A percentile compares a stretch with the other conserved stretches of the same genome.
phyloP scores from a whole-genome alignment of 2,113 vertebrate species.

The Salvator merianae region DNA sequence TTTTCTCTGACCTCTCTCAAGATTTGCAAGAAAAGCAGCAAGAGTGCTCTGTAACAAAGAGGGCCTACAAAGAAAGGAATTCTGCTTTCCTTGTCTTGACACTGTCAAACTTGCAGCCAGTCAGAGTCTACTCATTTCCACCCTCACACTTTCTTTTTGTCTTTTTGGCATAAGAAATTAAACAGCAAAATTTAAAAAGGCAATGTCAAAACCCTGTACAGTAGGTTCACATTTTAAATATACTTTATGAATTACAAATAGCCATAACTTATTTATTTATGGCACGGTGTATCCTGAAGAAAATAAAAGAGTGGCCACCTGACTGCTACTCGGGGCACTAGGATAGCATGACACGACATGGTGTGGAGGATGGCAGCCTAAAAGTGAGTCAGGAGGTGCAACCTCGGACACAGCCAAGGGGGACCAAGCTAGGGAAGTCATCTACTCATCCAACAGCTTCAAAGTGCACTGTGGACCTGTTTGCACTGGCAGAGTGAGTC shows the following conservation, averaged over 20 bases:
- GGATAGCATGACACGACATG: too few relatives aligned
- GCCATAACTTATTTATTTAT: not conserved
- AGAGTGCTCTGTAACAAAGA: conserved; percentile 57
- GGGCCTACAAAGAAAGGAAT: conserved; percentile 47
- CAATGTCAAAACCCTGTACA: conserved; percentile 4
- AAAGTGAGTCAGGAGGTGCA: too few relatives aligned
- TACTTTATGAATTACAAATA: not conserved
- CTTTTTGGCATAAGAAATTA: not conserved
- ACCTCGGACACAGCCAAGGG: too few relatives aligned
- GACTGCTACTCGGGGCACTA: too few relatives aligned
- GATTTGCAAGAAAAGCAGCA: conserved; percentile 55
- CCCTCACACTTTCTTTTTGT: not conserved
- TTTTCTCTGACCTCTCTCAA: conserved; percentile 70
- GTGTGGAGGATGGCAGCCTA: too few relatives aligned
- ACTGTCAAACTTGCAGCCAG: conserved; percentile 33
- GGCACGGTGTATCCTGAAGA: not conserved
- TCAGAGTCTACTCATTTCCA: not conserved
- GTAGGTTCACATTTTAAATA: conserved; percentile 34
- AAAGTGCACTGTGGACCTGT: too few relatives aligned
- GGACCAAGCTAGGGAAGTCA: too few relatives aligned
- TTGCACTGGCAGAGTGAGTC: too few relatives aligned
- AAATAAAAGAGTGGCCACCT: too few relatives aligned
- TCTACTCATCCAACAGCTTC: too few relatives aligned
- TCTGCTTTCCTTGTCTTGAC: conserved; percentile 34
- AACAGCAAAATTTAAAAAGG: conserved; percentile 40